Evolutionary conservation across 2,888 invertebrate species (phyloP), one percentile per base, ranked within the genome.

Genomic region (Plagodis dolabraria): DNA sequence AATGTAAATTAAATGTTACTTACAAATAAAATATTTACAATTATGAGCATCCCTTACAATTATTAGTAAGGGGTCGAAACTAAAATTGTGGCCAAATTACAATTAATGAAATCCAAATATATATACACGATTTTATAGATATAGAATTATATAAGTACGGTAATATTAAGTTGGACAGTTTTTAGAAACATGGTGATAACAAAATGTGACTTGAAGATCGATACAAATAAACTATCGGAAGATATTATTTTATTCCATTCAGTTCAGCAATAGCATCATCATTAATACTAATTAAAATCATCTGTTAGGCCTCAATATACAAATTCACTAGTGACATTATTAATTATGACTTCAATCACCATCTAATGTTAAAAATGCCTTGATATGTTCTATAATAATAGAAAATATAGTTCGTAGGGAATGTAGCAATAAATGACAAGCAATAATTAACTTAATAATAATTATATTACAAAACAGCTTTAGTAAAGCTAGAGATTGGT

Each of bases 71-170:
- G 86, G 80, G 83, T 72, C 65, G 78, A 83, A 89, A 88, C 87
- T 89, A 90, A 87, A 89, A 89, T 87, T 86, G 93, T 92, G 93
- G 93, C 93, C 93, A 93, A 93, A 93, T 90, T 93, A 93, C 86
- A 86, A 76, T 83, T 90, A 90, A 90, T 84, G 80, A 86, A 88
- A 90, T 89, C 86, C 86, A 89, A 90, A 91, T 91, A 92, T 91
- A 89, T 91, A 90, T 89, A 91, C 87, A 90, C 86, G 81, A 81
- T 87, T 87, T 83, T 83, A 85, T 90, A 89, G 88, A 76, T 71
- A 75, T 86, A 87, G 85, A 82, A 60, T 66, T 80, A 76, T 75
- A 70, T 83, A 79, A 79, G 77, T 80, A 78, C 66, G 71, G 60
- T 66, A 63, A 62, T 35, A 60, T 67, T 64, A 64, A 65, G 67